phyloP scores from a whole-genome alignment of 2,888 invertebrate genomes.

The Troides aeacus region DNA sequence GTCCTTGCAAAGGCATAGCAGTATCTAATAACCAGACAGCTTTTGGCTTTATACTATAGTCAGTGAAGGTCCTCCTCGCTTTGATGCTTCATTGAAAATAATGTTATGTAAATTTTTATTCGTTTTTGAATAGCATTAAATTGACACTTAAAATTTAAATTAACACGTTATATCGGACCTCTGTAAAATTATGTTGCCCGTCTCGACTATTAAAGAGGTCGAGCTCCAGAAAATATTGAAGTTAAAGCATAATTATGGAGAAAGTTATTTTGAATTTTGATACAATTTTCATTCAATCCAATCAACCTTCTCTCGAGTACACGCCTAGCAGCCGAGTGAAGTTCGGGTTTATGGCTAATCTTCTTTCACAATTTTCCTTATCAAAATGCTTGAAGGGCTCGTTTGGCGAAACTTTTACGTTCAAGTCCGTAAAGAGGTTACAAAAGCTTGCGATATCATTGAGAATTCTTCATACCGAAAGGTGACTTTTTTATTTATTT shows the following conservation, averaged over 20 bases:
- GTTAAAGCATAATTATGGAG: constrained; percentile 17
- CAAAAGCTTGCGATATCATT: constrained; percentile 21
- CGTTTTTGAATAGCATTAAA: background rate
- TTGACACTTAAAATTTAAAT: background rate
- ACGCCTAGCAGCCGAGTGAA: constrained; percentile 14
- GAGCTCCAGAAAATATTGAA: constrained; percentile 8
- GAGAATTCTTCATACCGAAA: constrained; percentile 13
- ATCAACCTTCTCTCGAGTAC: constrained; percentile 22
- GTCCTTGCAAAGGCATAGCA: no score
- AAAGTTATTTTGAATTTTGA: constrained; percentile 19
- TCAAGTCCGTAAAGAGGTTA: constrained; percentile 18
- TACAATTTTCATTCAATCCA: constrained; percentile 21
- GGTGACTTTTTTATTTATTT: constrained; percentile 9
- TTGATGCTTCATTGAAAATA: background rate
- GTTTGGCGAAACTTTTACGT: constrained; percentile 19
- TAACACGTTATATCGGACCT: background rate
- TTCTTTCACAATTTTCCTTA: constrained; percentile 26
- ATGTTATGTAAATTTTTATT: background rate
- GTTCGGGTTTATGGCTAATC: constrained; percentile 25
- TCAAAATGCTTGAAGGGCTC: constrained; percentile 23
- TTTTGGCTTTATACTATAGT: background rate
- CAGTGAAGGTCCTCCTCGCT: background rate
- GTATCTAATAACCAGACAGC: no score
- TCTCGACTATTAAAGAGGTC: background rate
- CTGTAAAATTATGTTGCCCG: constrained; percentile 2